Conservation (phyloP, 2,888 invertebrate species). For the Hirtodrosophila histrioides region DNA sequence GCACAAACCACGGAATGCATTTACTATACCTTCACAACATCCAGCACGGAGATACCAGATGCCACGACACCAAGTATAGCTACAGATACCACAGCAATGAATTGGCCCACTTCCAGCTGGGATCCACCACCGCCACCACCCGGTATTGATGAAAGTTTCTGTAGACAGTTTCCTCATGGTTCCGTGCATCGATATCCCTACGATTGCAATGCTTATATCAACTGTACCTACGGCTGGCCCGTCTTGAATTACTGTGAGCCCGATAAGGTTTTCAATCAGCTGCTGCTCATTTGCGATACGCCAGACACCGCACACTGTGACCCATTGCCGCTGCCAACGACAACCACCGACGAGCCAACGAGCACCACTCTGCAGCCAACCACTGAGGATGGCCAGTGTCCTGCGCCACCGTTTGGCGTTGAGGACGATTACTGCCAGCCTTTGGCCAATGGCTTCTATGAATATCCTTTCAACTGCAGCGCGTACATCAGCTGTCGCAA, state of each 20-base stretch:
- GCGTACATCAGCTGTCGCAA: slow-evolving; percentile 60
- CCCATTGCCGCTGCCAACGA: slow-evolving; percentile 50
- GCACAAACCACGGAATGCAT: slow-evolving; percentile 54
- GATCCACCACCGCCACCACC: slow-evolving; percentile 47
- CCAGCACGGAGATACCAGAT: neutral
- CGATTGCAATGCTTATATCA: slow-evolving; percentile 73
- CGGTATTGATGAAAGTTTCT: slow-evolving; percentile 47
- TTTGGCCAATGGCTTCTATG: slow-evolving; percentile 57
- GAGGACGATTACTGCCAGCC: slow-evolving; percentile 43
- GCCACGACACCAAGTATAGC: neutral
- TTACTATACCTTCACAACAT: slow-evolving; percentile 42
- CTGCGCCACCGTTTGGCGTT: slow-evolving; percentile 36
- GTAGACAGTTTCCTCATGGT: slow-evolving; percentile 34
- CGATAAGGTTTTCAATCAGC: slow-evolving; percentile 63
- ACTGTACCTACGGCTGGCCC: slow-evolving; percentile 63
- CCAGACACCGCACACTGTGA: slow-evolving; percentile 66
- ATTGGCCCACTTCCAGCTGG: slow-evolving; percentile 37
- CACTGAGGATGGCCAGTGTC: slow-evolving; percentile 44
- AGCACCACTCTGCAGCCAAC: slow-evolving; percentile 23
- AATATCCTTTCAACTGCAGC: slow-evolving; percentile 64
- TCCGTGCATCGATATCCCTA: slow-evolving; percentile 60
- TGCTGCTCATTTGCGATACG: slow-evolving; percentile 68
- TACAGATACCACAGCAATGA: neutral
- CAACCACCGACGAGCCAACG: slow-evolving; percentile 32
- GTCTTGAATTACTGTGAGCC: slow-evolving; percentile 61